Conservation (phyloP, 2,888 invertebrate genomes). For the Phengaris alcon region DNA sequence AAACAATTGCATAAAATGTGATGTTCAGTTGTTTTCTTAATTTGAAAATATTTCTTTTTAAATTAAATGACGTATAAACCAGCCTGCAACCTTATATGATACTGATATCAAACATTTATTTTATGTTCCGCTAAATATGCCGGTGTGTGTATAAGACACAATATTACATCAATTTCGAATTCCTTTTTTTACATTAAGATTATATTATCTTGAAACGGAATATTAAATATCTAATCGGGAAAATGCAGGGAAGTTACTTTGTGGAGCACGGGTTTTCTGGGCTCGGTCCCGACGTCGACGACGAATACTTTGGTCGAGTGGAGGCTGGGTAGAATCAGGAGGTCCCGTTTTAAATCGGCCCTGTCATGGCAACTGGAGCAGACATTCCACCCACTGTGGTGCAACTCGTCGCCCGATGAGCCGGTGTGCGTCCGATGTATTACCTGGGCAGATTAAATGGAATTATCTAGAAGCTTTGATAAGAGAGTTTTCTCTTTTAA, state of each 20-base stretch:
- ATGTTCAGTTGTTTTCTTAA: no score
- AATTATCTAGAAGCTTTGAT: neutral
- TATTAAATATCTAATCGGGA: neutral
- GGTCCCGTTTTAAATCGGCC: slow-evolving; percentile 82
- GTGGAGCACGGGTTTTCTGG: slow-evolving; percentile 84
- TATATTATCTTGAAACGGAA: neutral
- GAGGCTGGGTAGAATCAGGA: slow-evolving; percentile 90
- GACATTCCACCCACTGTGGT: slow-evolving; percentile 98
- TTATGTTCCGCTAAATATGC: no score
- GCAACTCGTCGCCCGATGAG: slow-evolving; percentile 90
- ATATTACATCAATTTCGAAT: no score
- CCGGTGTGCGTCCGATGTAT: slow-evolving; percentile 91
- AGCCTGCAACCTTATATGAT: no score
- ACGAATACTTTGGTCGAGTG: slow-evolving; percentile 91
- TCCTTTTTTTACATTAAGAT: no score
- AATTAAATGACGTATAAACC: no score
- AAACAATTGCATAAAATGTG: no score
- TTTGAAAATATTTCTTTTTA: no score
- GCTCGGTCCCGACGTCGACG: slow-evolving; percentile 87
- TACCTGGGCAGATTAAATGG: slow-evolving; percentile 79
- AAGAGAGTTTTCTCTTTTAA: no score
- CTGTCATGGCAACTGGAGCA: slow-evolving; percentile 93
- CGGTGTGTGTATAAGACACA: no score
- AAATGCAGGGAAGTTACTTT: slow-evolving; percentile 75
- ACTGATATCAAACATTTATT: no score